Conservation (phyloP, 2,113 vertebrate species). For the Hypanus sabinus region DNA sequence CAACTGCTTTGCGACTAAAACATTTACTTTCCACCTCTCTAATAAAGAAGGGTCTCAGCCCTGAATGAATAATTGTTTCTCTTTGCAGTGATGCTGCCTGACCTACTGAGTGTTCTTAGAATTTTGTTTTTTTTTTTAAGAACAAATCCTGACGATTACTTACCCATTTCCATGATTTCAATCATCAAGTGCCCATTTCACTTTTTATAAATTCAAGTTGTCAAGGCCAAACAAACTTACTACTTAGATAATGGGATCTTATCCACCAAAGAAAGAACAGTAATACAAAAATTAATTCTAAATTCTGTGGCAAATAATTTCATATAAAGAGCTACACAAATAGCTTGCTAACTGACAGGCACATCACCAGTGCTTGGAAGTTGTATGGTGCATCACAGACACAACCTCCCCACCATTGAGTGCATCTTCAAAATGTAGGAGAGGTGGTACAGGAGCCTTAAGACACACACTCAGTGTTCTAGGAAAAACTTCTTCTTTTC, state of each 20-base stretch:
- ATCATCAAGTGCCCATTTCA: background rate
- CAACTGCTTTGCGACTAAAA: no score
- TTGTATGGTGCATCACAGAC: background rate
- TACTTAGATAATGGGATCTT: background rate
- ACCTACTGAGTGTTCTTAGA: no score
- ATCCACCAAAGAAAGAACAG: background rate
- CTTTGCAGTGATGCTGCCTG: no score
- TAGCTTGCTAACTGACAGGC: background rate
- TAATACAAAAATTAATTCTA: background rate
- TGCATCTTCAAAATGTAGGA: no score
- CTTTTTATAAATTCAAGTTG: background rate
- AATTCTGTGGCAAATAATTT: background rate
- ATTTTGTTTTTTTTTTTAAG: background rate
- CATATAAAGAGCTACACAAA: background rate
- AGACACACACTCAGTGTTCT: no score
- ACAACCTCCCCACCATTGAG: no score
- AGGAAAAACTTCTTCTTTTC: no score
- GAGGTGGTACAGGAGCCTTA: no score
- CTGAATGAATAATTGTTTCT: no score
- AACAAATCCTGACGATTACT: background rate
- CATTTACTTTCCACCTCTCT: no score
- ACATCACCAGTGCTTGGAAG: background rate
- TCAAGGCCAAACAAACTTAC: background rate
- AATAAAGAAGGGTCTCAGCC: no score
- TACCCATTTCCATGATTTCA: background rate